Evolutionary conservation across 2,888 invertebrate species (phyloP).

Genomic region (Anagyrus pseudococci): DNA sequence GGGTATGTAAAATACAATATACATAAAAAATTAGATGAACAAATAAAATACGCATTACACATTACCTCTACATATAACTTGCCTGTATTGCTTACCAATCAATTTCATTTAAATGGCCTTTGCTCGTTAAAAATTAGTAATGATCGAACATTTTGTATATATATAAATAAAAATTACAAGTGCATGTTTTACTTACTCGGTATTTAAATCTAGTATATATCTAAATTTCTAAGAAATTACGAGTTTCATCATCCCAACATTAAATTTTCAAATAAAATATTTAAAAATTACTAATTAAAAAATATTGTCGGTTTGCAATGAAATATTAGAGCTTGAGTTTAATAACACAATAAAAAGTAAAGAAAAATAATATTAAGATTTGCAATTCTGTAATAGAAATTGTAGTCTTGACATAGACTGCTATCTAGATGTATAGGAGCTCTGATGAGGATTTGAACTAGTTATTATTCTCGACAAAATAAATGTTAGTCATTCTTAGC

Average conservation of each 20-base stretch:
- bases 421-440: too few relatives aligned
- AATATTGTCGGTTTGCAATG: constrained; percentile 28
- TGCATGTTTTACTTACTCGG: constrained; percentile 43
- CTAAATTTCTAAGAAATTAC: constrained; percentile 33
- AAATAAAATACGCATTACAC: constrained; percentile 26
- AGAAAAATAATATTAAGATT: too few relatives aligned
- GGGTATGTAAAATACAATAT: constrained; percentile 36
- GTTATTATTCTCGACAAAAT: too few relatives aligned
- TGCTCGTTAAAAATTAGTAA: constrained; percentile 48
- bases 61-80: constrained; percentile 11
- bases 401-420: too few relatives aligned
- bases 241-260: constrained; percentile 31
- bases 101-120: constrained; percentile 29
- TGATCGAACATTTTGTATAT: constrained; percentile 49
- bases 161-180: constrained; percentile 44
- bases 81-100: constrained; percentile 16
- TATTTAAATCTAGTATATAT: constrained; percentile 45
- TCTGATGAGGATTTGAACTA: too few relatives aligned
- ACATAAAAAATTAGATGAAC: constrained; percentile 36
- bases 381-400: too few relatives aligned
- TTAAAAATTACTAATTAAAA: constrained; percentile 4
- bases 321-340: too few relatives aligned
- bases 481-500: too few relatives aligned
- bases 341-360: too few relatives aligned
- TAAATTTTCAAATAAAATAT: too few relatives aligned